Evolutionary conservation across 2,113 vertebrate genomes (phyloP).

Genomic region (Oceanodroma tethys): DNA sequence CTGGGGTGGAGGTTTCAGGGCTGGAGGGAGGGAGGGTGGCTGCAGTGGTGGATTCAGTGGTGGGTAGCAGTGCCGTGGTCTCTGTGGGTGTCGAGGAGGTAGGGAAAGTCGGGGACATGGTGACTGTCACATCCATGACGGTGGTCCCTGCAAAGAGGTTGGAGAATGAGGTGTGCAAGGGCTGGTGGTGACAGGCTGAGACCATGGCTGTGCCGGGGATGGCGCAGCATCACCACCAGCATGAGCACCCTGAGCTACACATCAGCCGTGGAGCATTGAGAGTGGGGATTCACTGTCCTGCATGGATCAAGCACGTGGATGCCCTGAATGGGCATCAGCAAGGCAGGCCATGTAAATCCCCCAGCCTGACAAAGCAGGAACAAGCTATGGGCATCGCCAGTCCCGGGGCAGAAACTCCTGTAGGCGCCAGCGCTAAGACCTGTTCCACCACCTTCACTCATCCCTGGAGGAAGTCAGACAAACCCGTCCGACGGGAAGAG

Average conservation of each 20-base stretch:
- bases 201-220: background rate
- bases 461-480: background rate
- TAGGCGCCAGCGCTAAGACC: background rate
- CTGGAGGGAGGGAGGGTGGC: background rate
- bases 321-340: background rate
- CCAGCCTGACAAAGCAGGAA: background rate
- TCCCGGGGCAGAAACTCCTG: background rate
- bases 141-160: background rate
- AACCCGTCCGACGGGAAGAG: background rate
- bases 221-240: background rate
- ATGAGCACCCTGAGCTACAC: rapidly evolving
- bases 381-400: rapidly evolving
- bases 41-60: background rate
- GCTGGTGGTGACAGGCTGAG: background rate
- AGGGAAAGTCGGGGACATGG: rapidly evolving
- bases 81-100: rapidly evolving
- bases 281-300: background rate
- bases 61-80: rapidly evolving
- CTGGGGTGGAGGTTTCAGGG: background rate
- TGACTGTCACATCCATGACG: rapidly evolving
- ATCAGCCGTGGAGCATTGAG: rapidly evolving
- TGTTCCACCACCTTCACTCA: background rate
- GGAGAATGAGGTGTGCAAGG: rapidly evolving
- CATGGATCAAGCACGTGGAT: background rate
- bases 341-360: background rate